Conservation (phyloP, 2,113 vertebrate genomes). For the Plecotus auritus region DNA sequence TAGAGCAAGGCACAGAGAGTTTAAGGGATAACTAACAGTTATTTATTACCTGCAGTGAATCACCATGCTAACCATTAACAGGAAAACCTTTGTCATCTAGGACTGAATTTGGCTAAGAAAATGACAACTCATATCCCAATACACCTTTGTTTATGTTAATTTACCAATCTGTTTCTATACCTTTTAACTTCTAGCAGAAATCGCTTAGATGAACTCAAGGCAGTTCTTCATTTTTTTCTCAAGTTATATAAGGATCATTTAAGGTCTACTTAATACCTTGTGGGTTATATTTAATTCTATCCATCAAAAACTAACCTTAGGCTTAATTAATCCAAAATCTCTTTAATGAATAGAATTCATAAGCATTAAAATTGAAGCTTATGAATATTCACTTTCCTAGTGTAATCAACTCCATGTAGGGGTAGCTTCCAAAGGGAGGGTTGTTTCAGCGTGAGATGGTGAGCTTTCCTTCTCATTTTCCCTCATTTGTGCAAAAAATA, state of each 20-base stretch:
- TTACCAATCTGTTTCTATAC: not conserved
- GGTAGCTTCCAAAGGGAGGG: not conserved
- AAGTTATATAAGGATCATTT: not conserved
- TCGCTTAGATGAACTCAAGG: not conserved
- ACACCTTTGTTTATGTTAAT: not conserved
- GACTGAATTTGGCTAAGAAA: not conserved
- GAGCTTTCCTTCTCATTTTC: not conserved
- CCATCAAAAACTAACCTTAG: not conserved
- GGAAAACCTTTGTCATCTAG: not conserved
- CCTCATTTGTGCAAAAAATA: not conserved
- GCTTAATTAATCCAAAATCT: slow-evolving; percentile 2
- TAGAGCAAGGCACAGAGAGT: not conserved
- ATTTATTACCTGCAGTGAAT: slow-evolving; percentile 14
- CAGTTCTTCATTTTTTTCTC: not conserved
- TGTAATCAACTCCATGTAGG: not conserved
- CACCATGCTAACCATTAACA: not conserved
- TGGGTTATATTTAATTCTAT: slow-evolving; percentile 33
- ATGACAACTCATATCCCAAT: not conserved
- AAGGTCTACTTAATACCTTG: not conserved
- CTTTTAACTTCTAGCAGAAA: not conserved
- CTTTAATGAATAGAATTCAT: not conserved
- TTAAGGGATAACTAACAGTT: not conserved
- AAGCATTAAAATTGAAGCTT: not conserved
- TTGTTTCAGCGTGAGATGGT: not conserved
- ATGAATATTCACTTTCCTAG: not conserved